phyloP scores from a whole-genome alignment of 2,113 vertebrate genomes.

The Pterophyllum scalare region DNA sequence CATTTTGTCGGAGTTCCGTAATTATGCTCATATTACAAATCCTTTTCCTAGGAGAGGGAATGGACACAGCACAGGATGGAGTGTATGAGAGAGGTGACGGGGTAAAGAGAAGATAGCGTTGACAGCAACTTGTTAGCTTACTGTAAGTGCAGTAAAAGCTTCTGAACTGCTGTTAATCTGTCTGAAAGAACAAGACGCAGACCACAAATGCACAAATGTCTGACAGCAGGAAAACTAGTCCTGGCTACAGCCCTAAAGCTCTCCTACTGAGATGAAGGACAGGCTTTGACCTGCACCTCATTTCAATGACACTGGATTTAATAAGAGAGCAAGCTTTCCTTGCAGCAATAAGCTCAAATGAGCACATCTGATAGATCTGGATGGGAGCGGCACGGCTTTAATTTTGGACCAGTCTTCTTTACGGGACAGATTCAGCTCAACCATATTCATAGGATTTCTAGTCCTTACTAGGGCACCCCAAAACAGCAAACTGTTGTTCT shows the following conservation, averaged over 20 bases:
- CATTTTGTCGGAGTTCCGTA: background rate
- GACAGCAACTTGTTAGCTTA: background rate
- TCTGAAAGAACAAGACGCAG: background rate
- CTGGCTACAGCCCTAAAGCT: background rate
- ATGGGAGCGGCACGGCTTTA: background rate
- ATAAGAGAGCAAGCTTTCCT: background rate
- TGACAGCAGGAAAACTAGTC: background rate
- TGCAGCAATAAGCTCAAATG: background rate
- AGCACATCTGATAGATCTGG: background rate
- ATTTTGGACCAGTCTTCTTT: background rate
- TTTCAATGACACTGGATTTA: background rate
- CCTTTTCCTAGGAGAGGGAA: background rate
- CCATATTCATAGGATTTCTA: background rate
- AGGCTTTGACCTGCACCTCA: background rate
- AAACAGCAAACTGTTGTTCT: background rate
- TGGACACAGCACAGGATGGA: background rate
- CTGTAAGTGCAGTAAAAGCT: conserved; percentile 1
- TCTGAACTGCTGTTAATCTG: background rate
- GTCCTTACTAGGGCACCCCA: background rate
- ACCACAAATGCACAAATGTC: background rate
- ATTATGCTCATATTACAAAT: background rate
- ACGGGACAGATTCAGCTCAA: background rate
- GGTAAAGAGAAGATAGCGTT: background rate
- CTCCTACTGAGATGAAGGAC: background rate
- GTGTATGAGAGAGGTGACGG: background rate